Conservation (phyloP, 2,797 vertebrate genomes). For the Podargus strigoides region DNA sequence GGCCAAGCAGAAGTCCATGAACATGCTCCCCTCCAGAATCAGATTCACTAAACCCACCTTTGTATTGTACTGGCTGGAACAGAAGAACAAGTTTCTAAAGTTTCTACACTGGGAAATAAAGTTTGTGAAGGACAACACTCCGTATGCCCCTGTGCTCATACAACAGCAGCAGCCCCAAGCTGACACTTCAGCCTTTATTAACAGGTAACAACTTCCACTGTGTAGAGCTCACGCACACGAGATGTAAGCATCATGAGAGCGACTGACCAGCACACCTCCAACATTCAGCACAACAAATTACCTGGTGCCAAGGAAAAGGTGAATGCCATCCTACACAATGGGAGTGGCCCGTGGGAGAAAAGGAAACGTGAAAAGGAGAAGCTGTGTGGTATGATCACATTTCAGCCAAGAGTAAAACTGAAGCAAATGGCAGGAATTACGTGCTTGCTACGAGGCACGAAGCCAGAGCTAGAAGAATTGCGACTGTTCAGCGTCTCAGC, state of each 20-base stretch:
- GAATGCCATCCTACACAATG: neutral
- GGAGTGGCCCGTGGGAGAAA: neutral
- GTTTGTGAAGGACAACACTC: neutral
- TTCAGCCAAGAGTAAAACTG: constrained; percentile 17
- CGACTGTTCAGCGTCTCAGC: constrained; percentile 28
- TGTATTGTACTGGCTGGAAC: neutral
- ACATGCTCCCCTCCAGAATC: neutral
- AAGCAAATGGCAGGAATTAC: constrained; percentile 33
- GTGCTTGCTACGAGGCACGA: constrained; percentile 23
- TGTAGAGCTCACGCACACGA: neutral
- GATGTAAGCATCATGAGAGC: neutral
- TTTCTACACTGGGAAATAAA: neutral
- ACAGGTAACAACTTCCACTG: neutral
- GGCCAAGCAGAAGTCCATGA: neutral
- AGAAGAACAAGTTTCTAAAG: neutral
- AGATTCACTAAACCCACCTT: neutral
- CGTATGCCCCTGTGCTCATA: neutral
- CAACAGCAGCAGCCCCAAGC: neutral
- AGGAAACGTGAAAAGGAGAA: neutral
- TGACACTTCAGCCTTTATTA: neutral
- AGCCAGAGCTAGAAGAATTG: constrained; percentile 54
- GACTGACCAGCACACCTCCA: neutral
- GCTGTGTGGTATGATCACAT: neutral
- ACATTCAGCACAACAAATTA: neutral
- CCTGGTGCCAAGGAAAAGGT: neutral